These are phyloP conservation scores for Tupiocoris notatus DNA, from an alignment of 2,888 invertebrate genomes.

Conservation along the genomic window DNA sequence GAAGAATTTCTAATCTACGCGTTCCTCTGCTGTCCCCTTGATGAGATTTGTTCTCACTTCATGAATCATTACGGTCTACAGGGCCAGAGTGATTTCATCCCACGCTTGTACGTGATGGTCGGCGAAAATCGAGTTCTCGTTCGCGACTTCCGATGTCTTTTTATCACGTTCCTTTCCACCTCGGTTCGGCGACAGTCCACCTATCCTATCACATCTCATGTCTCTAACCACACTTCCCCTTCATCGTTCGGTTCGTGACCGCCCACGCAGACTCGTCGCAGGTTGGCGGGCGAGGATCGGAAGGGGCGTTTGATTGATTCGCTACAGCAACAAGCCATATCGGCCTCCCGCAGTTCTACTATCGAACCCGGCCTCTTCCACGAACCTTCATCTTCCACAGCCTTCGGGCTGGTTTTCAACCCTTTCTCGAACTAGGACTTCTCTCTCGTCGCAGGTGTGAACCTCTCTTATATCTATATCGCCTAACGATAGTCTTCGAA, in stretches of 20 bases:
- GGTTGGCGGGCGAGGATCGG: neutral
- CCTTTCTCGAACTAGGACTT: neutral
- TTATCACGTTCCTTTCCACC: neutral
- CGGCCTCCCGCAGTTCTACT: neutral
- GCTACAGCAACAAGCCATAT: neutral
- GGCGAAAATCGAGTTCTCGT: neutral
- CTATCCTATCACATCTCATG: neutral
- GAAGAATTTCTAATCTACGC: too few species aligned
- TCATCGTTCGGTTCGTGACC: neutral
- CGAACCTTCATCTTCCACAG: neutral
- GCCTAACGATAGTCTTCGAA: neutral
- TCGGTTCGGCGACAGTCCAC: neutral
- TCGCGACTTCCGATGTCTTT: neutral
- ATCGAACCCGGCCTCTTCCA: neutral
- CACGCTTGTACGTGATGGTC: neutral
- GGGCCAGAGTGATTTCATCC: too few species aligned
- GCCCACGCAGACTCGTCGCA: neutral
- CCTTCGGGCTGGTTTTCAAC: neutral
- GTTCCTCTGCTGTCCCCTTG: too few species aligned
- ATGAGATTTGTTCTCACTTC: too few species aligned
- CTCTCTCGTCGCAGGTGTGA: neutral
- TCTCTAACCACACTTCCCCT: too few species aligned
- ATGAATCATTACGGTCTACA: too few species aligned
- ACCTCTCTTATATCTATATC: neutral
- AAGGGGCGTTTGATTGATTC: neutral